Evolutionary conservation across 2,888 invertebrate genomes (phyloP), one percentile per base, ranked within the genome.

Genomic region (Mythimna loreyi): DNA sequence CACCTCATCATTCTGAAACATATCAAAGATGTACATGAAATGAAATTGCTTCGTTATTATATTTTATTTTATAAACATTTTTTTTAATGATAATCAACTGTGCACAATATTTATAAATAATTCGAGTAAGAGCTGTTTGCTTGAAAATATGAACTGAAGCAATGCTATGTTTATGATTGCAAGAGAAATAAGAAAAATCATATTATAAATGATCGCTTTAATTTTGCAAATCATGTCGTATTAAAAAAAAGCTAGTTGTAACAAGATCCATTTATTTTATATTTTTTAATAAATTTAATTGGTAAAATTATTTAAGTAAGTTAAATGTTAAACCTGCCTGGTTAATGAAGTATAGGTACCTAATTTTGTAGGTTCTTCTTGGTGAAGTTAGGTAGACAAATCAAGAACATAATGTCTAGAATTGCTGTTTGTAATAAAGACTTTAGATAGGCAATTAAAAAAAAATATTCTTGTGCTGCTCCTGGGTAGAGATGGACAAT

Each of bases 401-500:
- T 75, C 59, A 70, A 64, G 28, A 69, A 63, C 70, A 52, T 73
- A 49, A 49, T 59, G 43, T 53, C 66, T 70, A 76, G 55, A 57
- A 77, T 69, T 69, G 80, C 80, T 81, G 74, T 72, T 49, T 73
- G 52, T 75, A 71, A 58, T 52, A 59, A 81, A 83, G 55, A 59
- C 64, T 45, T 70, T 84, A 84, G 84, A 82, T 84, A 84, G 84
- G 77, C 59, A 75, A 82, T 79, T 77, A 45, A 67, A 68, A 68
- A 78, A 78, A 78, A 77, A 62, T 67, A 75, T 71, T 61, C 64
- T 58, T 75, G 25, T 62, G 53, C 30, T 45, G n/a, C 33, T 33
- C 23, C 16, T 13, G 23, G 23, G 11, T 49, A 49, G 30, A 30
- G n/a, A 13, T 49, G 53, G 6, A 11, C n/a, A 11, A 11, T 30